Evolutionary conservation across 2,888 invertebrate species (phyloP).

Genomic region (Philereme vetulata): DNA sequence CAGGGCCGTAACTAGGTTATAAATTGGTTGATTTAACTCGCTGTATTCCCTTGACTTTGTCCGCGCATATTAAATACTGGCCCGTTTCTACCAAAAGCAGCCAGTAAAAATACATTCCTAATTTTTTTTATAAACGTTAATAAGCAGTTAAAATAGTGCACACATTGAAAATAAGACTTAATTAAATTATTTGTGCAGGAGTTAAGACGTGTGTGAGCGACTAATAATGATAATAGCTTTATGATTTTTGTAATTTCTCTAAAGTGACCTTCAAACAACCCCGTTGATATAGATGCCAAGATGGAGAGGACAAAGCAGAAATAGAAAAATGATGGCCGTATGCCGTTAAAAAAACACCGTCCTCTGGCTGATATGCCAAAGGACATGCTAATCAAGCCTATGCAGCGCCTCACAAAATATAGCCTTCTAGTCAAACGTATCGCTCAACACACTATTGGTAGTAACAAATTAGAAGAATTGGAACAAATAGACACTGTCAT

Average conservation of each 20-base stretch:
- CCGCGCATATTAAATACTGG: too few species aligned
- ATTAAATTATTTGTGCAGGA: conserved; percentile 71
- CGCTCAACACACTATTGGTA: conserved; percentile 89
- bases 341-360: conserved; percentile 57
- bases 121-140: too few species aligned
- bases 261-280: conserved; percentile 33
- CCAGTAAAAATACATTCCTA: too few species aligned
- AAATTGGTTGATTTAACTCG: too few species aligned
- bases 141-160: too few species aligned
- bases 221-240: conserved; percentile 57
- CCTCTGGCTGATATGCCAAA: conserved; percentile 88
- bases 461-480: conserved; percentile 88
- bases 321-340: conserved; percentile 60
- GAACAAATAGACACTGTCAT: conserved; percentile 85
- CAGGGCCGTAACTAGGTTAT: conserved; percentile 1
- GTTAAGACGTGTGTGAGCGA: conserved; percentile 53
- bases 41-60: too few species aligned
- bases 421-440: conserved; percentile 94
- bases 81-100: too few species aligned
- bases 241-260: conserved; percentile 37
- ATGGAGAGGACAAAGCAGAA: conserved; percentile 71
- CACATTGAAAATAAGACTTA: too few species aligned
- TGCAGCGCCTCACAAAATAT: conserved; percentile 98
- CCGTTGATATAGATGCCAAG: conserved; percentile 28
- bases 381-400: conserved; percentile 97